Conservation (phyloP, 2,888 invertebrate species). For the Leptopilina drosophilae region DNA sequence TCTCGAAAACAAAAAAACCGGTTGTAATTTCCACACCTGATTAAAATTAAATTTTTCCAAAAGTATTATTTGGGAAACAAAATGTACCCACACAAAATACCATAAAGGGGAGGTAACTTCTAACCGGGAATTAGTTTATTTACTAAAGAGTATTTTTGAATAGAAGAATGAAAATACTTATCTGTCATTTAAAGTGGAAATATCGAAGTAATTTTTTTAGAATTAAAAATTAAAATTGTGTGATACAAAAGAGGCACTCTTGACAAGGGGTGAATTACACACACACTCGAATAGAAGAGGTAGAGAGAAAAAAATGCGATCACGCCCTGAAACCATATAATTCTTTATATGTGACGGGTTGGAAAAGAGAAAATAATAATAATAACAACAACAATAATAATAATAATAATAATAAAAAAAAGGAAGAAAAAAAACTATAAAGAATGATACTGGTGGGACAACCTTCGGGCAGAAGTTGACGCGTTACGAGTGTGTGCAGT, state of each 20-base stretch:
- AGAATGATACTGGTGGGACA: slow-evolving; percentile 32
- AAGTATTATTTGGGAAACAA: background rate
- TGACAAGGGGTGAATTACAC: slow-evolving; percentile 20
- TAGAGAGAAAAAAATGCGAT: slow-evolving; percentile 5
- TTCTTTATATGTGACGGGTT: slow-evolving; percentile 6
- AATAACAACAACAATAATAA: background rate
- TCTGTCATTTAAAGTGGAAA: background rate
- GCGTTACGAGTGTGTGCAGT: slow-evolving; percentile 31
- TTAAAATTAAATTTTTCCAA: background rate
- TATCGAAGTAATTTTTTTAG: slow-evolving; percentile 27
- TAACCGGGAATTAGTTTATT: background rate
- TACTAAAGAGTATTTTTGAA: background rate
- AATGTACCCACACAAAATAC: too few species aligned
- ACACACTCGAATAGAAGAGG: background rate
- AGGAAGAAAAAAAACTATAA: background rate
- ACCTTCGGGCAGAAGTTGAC: slow-evolving; percentile 34
- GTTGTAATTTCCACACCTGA: too few species aligned
- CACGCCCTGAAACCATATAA: slow-evolving; percentile 27
- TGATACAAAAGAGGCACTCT: slow-evolving; percentile 9
- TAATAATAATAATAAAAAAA: too few species aligned
- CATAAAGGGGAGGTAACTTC: too few species aligned
- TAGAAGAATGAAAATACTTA: slow-evolving; percentile 19
- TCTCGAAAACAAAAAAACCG: too few species aligned
- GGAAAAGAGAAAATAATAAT: background rate
- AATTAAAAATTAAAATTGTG: slow-evolving; percentile 4